These are phyloP conservation scores for Autographa gamma DNA, from an alignment of 2,888 invertebrate genomes.

Conservation along the genomic window DNA sequence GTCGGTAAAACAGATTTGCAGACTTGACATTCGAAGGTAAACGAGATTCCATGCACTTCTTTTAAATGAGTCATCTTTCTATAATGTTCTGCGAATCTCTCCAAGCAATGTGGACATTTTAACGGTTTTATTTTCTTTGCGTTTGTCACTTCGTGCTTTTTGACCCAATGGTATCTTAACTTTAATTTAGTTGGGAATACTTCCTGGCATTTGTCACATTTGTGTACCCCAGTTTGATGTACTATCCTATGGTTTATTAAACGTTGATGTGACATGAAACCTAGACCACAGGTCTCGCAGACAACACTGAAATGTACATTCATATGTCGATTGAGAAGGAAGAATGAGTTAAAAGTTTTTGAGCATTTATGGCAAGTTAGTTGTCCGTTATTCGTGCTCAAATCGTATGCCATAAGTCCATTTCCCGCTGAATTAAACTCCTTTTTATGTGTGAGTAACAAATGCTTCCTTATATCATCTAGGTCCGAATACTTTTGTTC, in stretches of 20 bases:
- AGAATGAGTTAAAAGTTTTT: slow-evolving; percentile 82
- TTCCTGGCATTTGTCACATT: slow-evolving; percentile 80
- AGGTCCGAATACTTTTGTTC: slow-evolving; percentile 78
- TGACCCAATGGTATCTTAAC: slow-evolving; percentile 79
- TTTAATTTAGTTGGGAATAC: slow-evolving; percentile 81
- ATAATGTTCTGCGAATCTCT: slow-evolving; percentile 83
- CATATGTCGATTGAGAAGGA: slow-evolving; percentile 83
- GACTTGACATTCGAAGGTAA: slow-evolving; percentile 78
- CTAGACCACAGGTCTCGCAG: slow-evolving; percentile 83
- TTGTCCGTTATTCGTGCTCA: slow-evolving; percentile 73
- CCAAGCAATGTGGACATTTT: slow-evolving; percentile 84
- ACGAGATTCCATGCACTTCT: slow-evolving; percentile 79
- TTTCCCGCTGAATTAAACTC: slow-evolving; percentile 84
- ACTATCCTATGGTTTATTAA: slow-evolving; percentile 80
- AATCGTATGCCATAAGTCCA: slow-evolving; percentile 81
- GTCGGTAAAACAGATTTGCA: slow-evolving; percentile 79
- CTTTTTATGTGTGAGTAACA: slow-evolving; percentile 73
- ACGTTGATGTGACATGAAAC: slow-evolving; percentile 83
- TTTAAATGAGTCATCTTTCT: slow-evolving; percentile 83
- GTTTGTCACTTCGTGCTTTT: slow-evolving; percentile 79
- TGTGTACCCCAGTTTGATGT: slow-evolving; percentile 80
- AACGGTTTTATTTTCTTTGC: slow-evolving; percentile 78
- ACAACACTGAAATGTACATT: slow-evolving; percentile 84
- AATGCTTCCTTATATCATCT: slow-evolving; percentile 79
- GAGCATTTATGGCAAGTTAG: slow-evolving; percentile 79